Evolutionary conservation across 2,113 vertebrate genomes (phyloP).

Genomic region (Melanocharis versteri): DNA sequence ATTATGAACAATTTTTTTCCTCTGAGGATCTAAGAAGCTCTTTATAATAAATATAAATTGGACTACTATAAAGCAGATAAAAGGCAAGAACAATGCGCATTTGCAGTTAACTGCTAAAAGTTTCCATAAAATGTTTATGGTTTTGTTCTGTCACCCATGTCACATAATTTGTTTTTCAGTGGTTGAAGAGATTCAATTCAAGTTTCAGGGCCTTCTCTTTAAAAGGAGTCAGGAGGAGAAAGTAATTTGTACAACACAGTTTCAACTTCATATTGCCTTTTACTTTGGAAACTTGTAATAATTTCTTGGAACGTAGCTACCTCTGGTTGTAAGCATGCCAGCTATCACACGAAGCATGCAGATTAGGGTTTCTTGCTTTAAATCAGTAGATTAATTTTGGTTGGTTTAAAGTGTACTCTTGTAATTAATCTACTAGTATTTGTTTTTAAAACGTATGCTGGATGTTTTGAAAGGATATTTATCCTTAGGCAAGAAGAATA

Average conservation of each 20-base stretch:
- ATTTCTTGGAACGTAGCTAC: slow-evolving; percentile 26
- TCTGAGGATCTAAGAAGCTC: background rate
- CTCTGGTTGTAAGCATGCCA: slow-evolving; percentile 2
- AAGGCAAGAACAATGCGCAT: background rate
- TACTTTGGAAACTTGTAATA: background rate
- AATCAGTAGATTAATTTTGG: slow-evolving; percentile 36
- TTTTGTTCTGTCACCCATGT: background rate
- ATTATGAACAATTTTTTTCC: background rate
- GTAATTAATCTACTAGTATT: slow-evolving; percentile 46
- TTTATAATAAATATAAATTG: background rate
- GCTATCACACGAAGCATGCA: background rate
- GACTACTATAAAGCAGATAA: background rate
- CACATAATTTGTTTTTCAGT: background rate
- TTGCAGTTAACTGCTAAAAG: background rate
- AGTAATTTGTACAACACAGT: background rate
- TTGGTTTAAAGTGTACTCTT: slow-evolving; percentile 5
- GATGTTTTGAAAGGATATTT: slow-evolving; percentile 53
- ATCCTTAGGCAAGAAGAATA: slow-evolving; percentile 26
- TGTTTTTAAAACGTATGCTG: slow-evolving; percentile 50
- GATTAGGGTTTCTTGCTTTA: slow-evolving; percentile 37
- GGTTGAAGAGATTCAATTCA: background rate
- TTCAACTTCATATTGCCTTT: slow-evolving; percentile 1
- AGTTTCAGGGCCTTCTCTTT: background rate
- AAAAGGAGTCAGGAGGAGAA: background rate
- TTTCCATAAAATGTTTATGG: background rate